Conservation (phyloP, 1,140 invertebrate species). For the Harpegnathos saltator region DNA sequence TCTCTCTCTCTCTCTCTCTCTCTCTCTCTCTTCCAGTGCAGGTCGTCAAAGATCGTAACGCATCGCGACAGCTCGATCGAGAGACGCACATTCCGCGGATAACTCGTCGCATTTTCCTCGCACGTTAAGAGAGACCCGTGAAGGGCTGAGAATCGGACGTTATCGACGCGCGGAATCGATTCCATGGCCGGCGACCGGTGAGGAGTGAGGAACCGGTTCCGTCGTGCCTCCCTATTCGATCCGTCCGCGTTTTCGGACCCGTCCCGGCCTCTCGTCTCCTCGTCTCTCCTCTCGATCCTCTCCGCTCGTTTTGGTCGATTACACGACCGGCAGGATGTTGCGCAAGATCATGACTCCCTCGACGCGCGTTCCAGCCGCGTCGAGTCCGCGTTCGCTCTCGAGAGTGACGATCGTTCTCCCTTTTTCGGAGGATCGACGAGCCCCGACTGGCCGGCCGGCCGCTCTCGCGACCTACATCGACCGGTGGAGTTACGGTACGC, state of each 20-base stretch:
- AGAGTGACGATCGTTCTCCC: slow-evolving; percentile 24
- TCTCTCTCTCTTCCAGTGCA: background rate
- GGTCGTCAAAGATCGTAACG: slow-evolving; percentile 1
- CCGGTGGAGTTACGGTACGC: background rate
- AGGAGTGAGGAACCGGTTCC: slow-evolving; percentile 36
- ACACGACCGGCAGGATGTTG: slow-evolving; percentile 36
- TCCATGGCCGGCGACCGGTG: slow-evolving; percentile 29
- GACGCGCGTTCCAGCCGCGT: slow-evolving; percentile 10
- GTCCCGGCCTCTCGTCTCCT: background rate
- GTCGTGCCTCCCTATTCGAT: background rate
- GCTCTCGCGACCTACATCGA: slow-evolving; percentile 37
- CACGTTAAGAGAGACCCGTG: slow-evolving; percentile 9
- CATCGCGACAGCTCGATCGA: slow-evolving; percentile 24
- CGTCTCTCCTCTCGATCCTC: slow-evolving; percentile 4
- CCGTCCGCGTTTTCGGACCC: slow-evolving; percentile 25
- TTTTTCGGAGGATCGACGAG: slow-evolving; percentile 43
- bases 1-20: background rate
- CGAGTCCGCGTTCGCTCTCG: slow-evolving; percentile 12
- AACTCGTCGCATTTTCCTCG: slow-evolving; percentile 26
- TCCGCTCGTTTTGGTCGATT: slow-evolving; percentile 46
- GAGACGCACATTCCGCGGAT: slow-evolving; percentile 6
- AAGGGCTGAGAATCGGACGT: background rate
- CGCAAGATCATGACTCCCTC: slow-evolving; percentile 58
- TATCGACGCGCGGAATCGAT: slow-evolving; percentile 35
- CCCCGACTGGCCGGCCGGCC: background rate